Evolutionary conservation across 2,888 invertebrate genomes (phyloP), one percentile per base, ranked within the genome.

Genomic region (Uloborus plumipes): DNA sequence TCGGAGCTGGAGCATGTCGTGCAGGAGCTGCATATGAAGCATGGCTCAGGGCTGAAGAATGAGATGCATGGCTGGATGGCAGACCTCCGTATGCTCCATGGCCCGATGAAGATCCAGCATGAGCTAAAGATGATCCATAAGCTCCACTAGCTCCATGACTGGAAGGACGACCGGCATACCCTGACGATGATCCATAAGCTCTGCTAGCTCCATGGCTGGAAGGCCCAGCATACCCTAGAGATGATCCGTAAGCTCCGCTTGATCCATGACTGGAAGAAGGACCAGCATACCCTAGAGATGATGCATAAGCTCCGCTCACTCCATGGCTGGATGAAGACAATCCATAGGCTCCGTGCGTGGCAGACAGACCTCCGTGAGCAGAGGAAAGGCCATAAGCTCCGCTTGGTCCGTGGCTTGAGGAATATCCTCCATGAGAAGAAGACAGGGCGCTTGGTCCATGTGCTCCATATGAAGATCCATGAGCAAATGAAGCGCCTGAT

Each of bases 1-100:
- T 50, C 6, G 58, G 58, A 22, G 58, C 55, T 22, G 59, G 50
- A 50, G 71, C 49, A 51, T 20, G 51, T 14, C 14, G 16, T n/a
- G 15, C 22, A 18, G 47, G 58, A 31, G 73, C 73, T 39, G 39
- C 39, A 11, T 39, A n/a, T 20, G 59, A 20, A 20, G 59, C 59
- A 59, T 59, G 59, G 31, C 62, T 62, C 4, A 6, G 26, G 31
- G 70, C 76, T 22, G 76, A 70, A 7, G 76, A 69, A n/a, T 53
- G 49, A 15, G 65, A 67, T 62, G 31, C 26, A 62, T 62, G 62
- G 15, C 64, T 64, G 50, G n/a, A 47, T 15, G 6, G 70, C 77
- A 58, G 26, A 22, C 31, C 64, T 61, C 65, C 65, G 20, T 49
- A 47, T 15, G 18, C 16, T 20, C 66, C 66, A 65, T 62, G 59